phyloP scores from a whole-genome alignment of 1,140 invertebrate genomes.

The Acyrthosiphon pisum region DNA sequence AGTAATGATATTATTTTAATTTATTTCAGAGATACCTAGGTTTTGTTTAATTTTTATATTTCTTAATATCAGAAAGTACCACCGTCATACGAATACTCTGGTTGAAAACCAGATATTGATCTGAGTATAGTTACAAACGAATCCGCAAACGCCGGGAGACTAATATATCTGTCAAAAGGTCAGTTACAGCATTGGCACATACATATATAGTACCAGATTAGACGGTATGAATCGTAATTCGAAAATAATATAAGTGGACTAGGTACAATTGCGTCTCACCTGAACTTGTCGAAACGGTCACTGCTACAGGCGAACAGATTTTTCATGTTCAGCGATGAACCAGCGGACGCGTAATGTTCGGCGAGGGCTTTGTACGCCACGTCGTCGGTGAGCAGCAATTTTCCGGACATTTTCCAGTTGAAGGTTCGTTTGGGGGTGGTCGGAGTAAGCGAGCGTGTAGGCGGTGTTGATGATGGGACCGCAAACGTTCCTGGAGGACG shows the following conservation, averaged over 20 bases:
- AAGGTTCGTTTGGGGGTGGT: not conserved
- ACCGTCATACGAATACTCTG: not conserved
- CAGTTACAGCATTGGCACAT: not conserved
- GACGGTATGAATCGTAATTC: not conserved
- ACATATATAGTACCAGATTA: not conserved
- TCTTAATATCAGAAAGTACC: not conserved
- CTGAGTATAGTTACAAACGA: not conserved
- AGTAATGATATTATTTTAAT: not conserved
- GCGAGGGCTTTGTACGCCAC: conserved; percentile 13
- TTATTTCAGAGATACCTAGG: not conserved
- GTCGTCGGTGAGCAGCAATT: conserved; percentile 19
- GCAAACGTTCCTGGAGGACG: not conserved
- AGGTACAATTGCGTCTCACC: not conserved
- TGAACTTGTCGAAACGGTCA: conserved; percentile 44
- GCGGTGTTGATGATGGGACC: not conserved
- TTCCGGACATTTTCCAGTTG: conserved; percentile 9
- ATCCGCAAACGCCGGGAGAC: not conserved
- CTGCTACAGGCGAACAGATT: not conserved
- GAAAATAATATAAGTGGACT: not conserved
- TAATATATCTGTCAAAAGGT: not conserved
- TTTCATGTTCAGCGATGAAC: conserved; percentile 35
- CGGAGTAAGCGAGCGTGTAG: not conserved
- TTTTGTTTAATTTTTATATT: not conserved
- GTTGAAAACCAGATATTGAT: not conserved
- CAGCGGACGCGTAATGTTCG: not conserved